phyloP scores from a whole-genome alignment of 2,113 vertebrate species.

The Salvelinus fontinalis region DNA sequence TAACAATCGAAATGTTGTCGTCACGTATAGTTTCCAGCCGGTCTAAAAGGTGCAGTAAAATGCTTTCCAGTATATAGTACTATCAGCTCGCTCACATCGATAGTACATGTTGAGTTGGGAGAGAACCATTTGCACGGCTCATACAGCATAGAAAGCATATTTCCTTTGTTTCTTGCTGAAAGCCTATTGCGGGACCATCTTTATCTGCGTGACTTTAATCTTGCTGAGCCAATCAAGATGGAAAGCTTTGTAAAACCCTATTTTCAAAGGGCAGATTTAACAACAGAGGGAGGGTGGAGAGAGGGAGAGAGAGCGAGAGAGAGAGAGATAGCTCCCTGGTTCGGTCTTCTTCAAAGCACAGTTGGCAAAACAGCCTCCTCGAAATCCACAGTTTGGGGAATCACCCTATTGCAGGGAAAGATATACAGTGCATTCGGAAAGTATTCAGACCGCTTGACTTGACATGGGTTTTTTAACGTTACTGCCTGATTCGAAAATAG shows the following conservation, averaged over 20 bases:
- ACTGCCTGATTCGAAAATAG: too few species aligned
- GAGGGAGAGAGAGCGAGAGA: background rate
- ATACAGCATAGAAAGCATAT: constrained; percentile 3
- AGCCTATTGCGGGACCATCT: constrained; percentile 16
- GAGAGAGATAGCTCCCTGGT: background rate
- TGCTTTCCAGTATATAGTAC: too few species aligned
- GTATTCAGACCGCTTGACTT: too few species aligned
- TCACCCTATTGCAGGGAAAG: too few species aligned
- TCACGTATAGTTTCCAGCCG: too few species aligned
- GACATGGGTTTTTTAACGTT: too few species aligned
- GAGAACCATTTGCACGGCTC: background rate
- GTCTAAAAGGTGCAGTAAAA: too few species aligned
- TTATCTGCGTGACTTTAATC: constrained; percentile 31
- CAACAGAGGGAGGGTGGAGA: background rate
- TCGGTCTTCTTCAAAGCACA: background rate
- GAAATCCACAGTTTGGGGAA: too few species aligned
- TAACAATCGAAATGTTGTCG: too few species aligned
- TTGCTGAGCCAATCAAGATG: constrained; percentile 38
- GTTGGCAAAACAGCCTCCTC: too few species aligned
- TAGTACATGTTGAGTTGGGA: background rate
- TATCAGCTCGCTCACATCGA: background rate
- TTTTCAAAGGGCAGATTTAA: background rate
- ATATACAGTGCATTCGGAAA: too few species aligned
- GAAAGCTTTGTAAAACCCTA: constrained; percentile 21
- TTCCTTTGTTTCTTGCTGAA: constrained; percentile 3